Evolutionary conservation across 2,888 invertebrate genomes (phyloP).

Genomic region (Microctonus hyperodae): DNA sequence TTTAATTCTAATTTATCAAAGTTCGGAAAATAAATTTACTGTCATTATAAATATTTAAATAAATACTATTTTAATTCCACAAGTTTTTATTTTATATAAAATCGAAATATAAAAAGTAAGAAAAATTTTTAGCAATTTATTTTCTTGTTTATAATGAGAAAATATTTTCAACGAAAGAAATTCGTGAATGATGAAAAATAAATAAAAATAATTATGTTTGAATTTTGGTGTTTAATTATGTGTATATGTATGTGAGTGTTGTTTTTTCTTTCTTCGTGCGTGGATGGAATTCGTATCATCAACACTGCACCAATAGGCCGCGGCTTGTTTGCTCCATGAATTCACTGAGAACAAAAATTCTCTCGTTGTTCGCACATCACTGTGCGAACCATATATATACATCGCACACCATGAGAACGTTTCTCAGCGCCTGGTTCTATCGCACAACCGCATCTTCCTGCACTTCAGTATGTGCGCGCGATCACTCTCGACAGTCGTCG

Average conservation of each 20-base stretch:
- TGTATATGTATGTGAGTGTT: no score
- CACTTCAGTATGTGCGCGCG: neutral
- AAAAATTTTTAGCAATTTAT: no score
- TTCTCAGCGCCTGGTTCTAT: neutral
- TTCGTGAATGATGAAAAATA: neutral
- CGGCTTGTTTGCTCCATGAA: neutral
- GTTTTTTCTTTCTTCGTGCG: neutral
- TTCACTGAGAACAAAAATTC: neutral
- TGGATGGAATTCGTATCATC: neutral
- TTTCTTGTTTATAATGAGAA: no score
- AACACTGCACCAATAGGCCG: neutral
- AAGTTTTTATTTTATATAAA: no score
- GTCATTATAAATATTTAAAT: no score
- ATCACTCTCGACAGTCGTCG: conserved; percentile 11
- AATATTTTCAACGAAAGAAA: neutral
- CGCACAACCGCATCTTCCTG: neutral
- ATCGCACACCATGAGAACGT: neutral
- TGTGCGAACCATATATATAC: neutral
- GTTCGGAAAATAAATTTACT: neutral
- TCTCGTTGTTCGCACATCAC: neutral
- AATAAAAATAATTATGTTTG: neutral
- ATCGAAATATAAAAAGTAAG: no score
- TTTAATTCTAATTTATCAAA: neutral
- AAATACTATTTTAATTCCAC: no score
- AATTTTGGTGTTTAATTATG: neutral